These are phyloP conservation scores for Arctocebus calabarensis DNA, from an alignment of 2,797 vertebrate species.

Conservation along the genomic window DNA sequence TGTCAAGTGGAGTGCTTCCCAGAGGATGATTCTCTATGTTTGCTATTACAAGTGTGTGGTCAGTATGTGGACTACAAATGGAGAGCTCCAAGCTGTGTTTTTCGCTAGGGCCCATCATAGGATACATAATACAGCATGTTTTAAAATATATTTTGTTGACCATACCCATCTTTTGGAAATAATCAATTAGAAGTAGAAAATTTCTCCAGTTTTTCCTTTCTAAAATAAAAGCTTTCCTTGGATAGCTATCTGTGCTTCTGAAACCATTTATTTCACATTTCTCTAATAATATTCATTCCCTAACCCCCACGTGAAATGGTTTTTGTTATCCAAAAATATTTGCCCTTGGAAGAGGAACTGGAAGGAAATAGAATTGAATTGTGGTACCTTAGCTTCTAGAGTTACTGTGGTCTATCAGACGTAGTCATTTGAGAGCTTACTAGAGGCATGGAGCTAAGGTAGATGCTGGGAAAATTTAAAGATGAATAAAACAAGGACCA, in stretches of 20 bases:
- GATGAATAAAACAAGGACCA: not conserved
- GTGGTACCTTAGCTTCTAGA: not conserved
- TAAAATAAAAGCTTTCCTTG: not conserved
- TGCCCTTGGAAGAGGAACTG: not conserved
- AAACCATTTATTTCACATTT: not conserved
- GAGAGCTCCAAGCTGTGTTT: not conserved
- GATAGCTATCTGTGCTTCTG: not conserved
- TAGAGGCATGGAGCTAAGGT: not conserved
- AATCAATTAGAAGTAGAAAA: not conserved
- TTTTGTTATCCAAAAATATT: not conserved
- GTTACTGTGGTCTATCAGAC: not conserved
- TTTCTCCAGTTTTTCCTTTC: not conserved
- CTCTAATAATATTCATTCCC: not conserved
- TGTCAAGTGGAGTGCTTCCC: not conserved
- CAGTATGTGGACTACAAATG: not conserved
- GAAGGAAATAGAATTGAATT: not conserved
- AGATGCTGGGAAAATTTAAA: not conserved
- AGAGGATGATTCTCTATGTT: not conserved
- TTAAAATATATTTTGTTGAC: not conserved
- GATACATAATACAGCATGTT: not conserved
- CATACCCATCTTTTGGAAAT: slow-evolving; percentile 14
- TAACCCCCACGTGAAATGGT: not conserved
- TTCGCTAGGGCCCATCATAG: not conserved
- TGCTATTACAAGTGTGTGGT: not conserved
- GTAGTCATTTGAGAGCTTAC: not conserved